Evolutionary conservation across 2,797 vertebrate species (phyloP), one percentile per base, ranked within the genome.

Genomic region (Urocyon cinereoargenteus): DNA sequence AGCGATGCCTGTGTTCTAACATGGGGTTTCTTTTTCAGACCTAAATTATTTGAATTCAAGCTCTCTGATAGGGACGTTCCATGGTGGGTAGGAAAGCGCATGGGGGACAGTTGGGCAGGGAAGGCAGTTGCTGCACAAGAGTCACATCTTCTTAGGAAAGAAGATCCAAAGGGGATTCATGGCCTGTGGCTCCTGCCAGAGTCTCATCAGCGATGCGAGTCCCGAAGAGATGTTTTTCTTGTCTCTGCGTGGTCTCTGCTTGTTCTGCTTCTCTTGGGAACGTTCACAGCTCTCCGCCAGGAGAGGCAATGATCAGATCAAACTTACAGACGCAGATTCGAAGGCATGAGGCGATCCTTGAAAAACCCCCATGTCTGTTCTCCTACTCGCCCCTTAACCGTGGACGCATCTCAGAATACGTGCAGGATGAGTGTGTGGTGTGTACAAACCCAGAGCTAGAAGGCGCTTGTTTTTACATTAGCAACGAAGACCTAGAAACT

Each of bases 1-100:
- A 95, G 64, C 31, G 70, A 97, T 96, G 96, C 78, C 75, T 98
- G 95, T 81, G 57, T 97, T 97, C 88, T 96, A 97, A 96, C 90
- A 97, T 86, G 95, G 95, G 84, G 77, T 95, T 82, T 96, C 90
- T 97, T 98, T 97, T 95, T 73, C 90, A 92, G 86, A 87, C 34
- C 90, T 91, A 40, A 96, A 82, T 95, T 90, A 93, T 95, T 89
- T 97, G 90, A 86, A 91, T 87, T 81, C 62, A 85, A 61, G 15
- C 55, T 96, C 81, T 68, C 53, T 96, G 83, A 70, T 22, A 88
- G 86, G 36, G 75, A 85, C 28, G 31, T 91, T 79, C n/a, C 90
- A 24, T 34, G 81, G 59, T 55, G 66, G 94, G 73, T 36, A 73
- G 78, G 22, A 55, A 93, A 61, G 61, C 55, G 21, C 8, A 0